Base-by-base conservation (phyloP, 2,888 invertebrate genomes). In the Rhyacophila evoluta region DNA sequence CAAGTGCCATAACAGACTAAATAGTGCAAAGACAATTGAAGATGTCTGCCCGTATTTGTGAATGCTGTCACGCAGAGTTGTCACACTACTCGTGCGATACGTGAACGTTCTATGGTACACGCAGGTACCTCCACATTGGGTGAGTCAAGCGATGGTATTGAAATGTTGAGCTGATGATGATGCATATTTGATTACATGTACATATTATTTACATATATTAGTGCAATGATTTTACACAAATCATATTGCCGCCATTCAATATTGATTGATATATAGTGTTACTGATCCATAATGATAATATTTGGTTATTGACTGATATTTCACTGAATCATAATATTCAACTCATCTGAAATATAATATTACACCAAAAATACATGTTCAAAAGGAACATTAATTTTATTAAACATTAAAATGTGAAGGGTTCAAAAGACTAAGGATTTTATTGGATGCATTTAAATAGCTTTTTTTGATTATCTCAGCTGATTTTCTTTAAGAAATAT, bases 81-180 rank as follows among this genome's bases (percentile, higher is more conserved):
- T 39, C 39, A 39, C 6, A 15, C 55, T 55, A 55, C 15, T 25
- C 55, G 5, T 19, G 55, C 55, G n/a, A 25, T 55, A 1, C 8
- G 55, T 38, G 11, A 55, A 55, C 25, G 55, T 19, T 55, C 39
- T 39, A 15, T 55, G 55, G 55, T 19, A 55, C 55, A 55, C 25
- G 55, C 55, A 8, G 55, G 25, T 55, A 55, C 55, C 55, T 8
- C 55, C 19, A 25, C 55, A 55, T 10, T 19, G 55, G 55, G 55
- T 55, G 55, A 55, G 55, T 55, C 55, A 55, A 55, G 55, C 19
- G 55, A 55, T 55, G 55, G 55, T 55, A 55, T 55, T 25, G 15
- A 55, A 55, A 55, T 55, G 55, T 55, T 55, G 55, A 55, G 55
- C 55, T 55, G 55, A 55, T 55, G 55, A 55, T 55, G 55, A 55